Conservation (phyloP, 2,888 invertebrate genomes). For the Cerceris ruficornis region DNA sequence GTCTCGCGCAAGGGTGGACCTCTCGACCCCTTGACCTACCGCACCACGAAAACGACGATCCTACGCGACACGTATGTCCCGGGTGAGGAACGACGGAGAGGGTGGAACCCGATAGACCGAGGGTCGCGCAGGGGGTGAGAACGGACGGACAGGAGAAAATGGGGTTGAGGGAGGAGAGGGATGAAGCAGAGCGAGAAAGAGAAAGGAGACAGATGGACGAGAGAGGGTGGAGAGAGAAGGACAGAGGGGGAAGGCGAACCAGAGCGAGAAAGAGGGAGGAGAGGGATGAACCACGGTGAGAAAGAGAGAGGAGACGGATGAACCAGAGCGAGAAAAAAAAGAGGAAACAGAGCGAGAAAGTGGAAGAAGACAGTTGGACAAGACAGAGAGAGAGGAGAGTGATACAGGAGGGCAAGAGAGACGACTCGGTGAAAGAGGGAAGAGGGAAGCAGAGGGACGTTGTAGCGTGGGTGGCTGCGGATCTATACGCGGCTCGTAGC, state of each 20-base stretch:
- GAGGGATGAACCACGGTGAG: too few species aligned
- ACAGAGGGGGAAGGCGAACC: too few species aligned
- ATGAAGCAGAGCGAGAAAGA: constrained; percentile 9
- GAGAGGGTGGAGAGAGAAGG: constrained; percentile 4
- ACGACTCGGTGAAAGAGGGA: too few species aligned
- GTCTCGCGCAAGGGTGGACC: constrained; percentile 80
- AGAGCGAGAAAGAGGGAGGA: constrained; percentile 1
- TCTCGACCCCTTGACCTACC: constrained; percentile 69
- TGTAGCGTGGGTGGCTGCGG: neutral
- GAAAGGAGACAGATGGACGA: neutral
- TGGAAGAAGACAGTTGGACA: too few species aligned
- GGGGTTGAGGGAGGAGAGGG: too few species aligned
- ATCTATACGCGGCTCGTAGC: neutral
- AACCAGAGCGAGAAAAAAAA: constrained; percentile 1
- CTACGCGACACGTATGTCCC: constrained; percentile 25
- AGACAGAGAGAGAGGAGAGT: neutral
- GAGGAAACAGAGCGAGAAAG: too few species aligned
- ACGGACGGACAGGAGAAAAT: too few species aligned
- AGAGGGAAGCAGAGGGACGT: neutral
- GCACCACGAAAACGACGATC: constrained; percentile 43
- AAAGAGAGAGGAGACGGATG: too few species aligned
- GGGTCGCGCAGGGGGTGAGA: too few species aligned
- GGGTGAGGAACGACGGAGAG: constrained; percentile 12
- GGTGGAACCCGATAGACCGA: constrained; percentile 24
- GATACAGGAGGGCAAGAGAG: neutral